These are phyloP conservation scores for Xenopus laevis DNA, from an alignment of 2,113 vertebrate genomes.

Conservation along the genomic window DNA sequence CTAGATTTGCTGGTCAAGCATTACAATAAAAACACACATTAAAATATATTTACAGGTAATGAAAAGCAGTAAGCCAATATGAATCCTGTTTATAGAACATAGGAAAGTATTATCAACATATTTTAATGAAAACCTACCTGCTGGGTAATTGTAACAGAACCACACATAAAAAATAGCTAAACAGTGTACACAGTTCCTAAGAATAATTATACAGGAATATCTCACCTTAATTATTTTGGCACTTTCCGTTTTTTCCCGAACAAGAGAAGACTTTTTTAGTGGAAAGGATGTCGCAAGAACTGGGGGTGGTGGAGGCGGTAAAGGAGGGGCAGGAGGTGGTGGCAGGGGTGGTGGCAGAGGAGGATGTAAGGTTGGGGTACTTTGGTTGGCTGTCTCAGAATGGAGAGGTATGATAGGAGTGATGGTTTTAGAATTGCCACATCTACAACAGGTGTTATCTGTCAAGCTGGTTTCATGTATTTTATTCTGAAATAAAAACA, in stretches of 20 bases:
- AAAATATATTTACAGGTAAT: no score
- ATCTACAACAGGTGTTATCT: constrained; percentile 48
- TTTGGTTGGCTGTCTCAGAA: background rate
- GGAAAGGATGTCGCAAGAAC: constrained; percentile 48
- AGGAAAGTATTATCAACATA: no score
- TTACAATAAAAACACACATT: no score
- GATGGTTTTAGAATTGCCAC: constrained; percentile 25
- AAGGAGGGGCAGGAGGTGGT: constrained; percentile 28
- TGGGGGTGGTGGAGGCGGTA: background rate
- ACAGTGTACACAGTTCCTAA: no score
- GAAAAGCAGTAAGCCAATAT: no score
- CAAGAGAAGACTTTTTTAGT: constrained; percentile 32
- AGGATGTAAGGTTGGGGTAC: background rate
- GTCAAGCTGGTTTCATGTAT: constrained; percentile 6
- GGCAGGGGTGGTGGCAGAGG: constrained; percentile 28
- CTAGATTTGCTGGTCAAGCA: no score
- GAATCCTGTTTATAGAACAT: no score
- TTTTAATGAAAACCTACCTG: background rate
- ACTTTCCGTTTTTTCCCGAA: constrained; percentile 46
- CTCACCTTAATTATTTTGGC: constrained; percentile 62
- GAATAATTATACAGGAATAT: background rate
- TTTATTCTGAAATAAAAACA: constrained; percentile 48
- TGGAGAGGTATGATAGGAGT: background rate
- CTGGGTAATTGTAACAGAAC: background rate
- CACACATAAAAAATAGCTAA: background rate